Conservation (phyloP, 2,113 vertebrate genomes). For the Montifringilla adamsi region DNA sequence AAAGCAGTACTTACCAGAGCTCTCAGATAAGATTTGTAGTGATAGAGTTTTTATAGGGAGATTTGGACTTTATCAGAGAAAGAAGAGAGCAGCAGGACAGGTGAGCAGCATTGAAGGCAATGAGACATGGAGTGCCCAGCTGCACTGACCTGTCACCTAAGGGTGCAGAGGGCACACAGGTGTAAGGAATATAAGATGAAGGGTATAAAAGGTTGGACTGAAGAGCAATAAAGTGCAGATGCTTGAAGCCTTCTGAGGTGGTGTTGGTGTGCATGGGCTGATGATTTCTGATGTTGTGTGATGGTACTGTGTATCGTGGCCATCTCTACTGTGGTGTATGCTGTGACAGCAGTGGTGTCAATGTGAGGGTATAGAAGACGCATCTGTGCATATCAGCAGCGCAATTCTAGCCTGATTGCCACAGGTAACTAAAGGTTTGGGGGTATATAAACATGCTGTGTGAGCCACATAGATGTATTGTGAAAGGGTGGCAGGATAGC, state of each 20-base stretch:
- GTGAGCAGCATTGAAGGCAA: no score
- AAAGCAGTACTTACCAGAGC: background rate
- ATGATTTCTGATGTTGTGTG: background rate
- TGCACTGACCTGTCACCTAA: no score
- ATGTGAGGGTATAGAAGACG: background rate
- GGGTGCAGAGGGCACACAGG: background rate
- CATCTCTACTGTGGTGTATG: rapidly evolving
- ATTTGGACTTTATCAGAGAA: background rate
- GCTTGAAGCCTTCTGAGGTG: background rate
- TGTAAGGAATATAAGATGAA: background rate
- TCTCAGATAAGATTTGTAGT: background rate
- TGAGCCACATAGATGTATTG: rapidly evolving
- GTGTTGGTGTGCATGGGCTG: background rate
- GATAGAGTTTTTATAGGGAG: background rate
- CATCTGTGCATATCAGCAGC: background rate
- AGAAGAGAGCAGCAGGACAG: background rate
- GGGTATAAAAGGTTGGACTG: background rate
- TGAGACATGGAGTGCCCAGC: background rate
- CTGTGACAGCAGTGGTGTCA: background rate
- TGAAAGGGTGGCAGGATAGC: rapidly evolving
- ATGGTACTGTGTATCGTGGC: background rate
- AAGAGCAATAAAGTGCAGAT: background rate
- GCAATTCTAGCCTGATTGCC: background rate
- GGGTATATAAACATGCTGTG: rapidly evolving
- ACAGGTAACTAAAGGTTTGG: background rate